Conservation (phyloP, 2,888 invertebrate species). For the Agrilus biguttatus region DNA sequence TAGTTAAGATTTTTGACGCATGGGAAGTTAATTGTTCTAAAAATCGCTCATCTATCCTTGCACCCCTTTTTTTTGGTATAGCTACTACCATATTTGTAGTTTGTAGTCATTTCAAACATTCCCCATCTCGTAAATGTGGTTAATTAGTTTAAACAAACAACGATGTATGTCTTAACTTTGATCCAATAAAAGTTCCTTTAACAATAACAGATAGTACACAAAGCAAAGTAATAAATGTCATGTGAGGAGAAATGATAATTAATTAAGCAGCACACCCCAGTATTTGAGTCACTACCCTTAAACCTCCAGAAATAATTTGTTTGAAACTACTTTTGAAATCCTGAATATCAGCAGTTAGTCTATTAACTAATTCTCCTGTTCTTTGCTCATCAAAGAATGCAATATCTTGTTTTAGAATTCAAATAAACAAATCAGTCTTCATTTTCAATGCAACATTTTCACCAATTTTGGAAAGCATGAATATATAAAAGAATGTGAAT, state of each 20-base stretch:
- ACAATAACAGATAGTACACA: constrained; percentile 75
- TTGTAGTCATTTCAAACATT: too few species aligned
- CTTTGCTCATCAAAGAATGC: constrained; percentile 81
- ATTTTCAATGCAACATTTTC: constrained; percentile 74
- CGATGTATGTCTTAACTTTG: constrained; percentile 62
- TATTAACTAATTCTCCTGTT: constrained; percentile 84
- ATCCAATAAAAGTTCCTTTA: constrained; percentile 73
- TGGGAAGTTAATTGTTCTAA: too few species aligned
- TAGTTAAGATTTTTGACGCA: too few species aligned
- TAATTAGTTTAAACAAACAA: too few species aligned
- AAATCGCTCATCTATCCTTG: too few species aligned
- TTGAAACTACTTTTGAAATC: constrained; percentile 97
- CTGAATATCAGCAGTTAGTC: constrained; percentile 85
- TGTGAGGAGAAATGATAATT: constrained; percentile 76
- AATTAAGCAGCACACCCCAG: constrained; percentile 63
- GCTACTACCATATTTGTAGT: too few species aligned
- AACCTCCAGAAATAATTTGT: constrained; percentile 80
- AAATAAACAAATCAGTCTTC: constrained; percentile 66
- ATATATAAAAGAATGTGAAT: constrained; percentile 83
- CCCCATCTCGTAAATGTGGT: too few species aligned
- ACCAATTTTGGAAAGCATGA: constrained; percentile 72
- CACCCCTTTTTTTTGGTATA: too few species aligned
- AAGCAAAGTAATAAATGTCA: constrained; percentile 73
- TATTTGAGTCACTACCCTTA: constrained; percentile 77
- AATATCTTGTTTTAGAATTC: constrained; percentile 76